Conservation (phyloP, 2,797 vertebrate species). For the Chloroceryle inda region DNA sequence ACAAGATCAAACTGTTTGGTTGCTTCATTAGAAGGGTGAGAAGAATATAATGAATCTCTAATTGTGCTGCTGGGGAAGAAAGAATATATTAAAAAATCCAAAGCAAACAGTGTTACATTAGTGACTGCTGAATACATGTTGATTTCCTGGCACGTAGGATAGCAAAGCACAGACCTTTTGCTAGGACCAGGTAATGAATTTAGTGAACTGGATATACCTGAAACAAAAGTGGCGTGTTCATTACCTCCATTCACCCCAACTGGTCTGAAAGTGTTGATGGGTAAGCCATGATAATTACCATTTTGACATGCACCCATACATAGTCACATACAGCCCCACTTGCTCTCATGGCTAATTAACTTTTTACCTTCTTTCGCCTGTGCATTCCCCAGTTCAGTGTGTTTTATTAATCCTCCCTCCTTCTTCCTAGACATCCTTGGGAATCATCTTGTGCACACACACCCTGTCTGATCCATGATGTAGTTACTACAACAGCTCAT, state of each 20-base stretch:
- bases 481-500: neutral
- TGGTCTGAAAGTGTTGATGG: neutral
- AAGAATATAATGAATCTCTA: neutral
- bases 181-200: neutral
- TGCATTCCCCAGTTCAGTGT: neutral
- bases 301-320: rapidly evolving
- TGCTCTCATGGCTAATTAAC: neutral
- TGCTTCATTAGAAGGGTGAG: slow-evolving; percentile 1
- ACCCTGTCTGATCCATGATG: neutral
- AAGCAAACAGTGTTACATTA: neutral
- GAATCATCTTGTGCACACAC: neutral
- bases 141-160: neutral
- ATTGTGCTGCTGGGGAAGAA: neutral
- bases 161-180: neutral
- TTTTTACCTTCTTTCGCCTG: neutral
- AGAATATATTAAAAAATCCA: neutral
- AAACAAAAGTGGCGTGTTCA: neutral
- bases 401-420: neutral
- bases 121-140: neutral
- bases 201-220: neutral
- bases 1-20: neutral
- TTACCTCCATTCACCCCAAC: neutral
- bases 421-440: neutral
- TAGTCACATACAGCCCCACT: neutral
- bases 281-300: neutral